Conservation (phyloP, 2,888 invertebrate genomes). For the Melolontha melolontha region DNA sequence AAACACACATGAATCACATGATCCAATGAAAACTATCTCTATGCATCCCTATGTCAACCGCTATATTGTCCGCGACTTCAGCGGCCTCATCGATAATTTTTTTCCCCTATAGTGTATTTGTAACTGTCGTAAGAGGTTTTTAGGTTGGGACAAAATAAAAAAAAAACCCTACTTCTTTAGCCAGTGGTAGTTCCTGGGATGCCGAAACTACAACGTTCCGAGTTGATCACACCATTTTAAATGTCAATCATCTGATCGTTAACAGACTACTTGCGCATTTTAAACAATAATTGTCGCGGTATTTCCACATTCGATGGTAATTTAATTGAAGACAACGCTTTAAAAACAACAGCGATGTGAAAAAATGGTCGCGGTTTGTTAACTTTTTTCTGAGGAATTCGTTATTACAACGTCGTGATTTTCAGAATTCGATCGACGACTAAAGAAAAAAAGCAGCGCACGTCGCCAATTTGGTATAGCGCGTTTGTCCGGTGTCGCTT, state of each 20-base stretch:
- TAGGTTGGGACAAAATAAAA: too few species aligned
- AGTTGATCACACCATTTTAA: constrained; percentile 12
- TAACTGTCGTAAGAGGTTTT: too few species aligned
- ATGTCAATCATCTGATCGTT: constrained; percentile 17
- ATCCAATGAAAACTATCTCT: too few species aligned
- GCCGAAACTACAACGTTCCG: not conserved
- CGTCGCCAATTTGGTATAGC: not conserved
- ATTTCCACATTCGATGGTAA: constrained; percentile 15
- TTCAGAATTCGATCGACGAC: constrained; percentile 7
- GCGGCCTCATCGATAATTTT: too few species aligned
- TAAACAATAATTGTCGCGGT: constrained; percentile 14
- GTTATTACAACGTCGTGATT: constrained; percentile 9
- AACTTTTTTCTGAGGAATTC: not conserved
- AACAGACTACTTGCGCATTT: constrained; percentile 7
- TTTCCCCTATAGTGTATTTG: too few species aligned
- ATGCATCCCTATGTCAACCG: too few species aligned
- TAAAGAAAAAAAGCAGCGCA: not conserved
- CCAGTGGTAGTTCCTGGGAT: not conserved
- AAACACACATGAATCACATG: too few species aligned
- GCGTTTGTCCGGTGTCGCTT: not conserved
- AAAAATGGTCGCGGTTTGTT: constrained; percentile 1
- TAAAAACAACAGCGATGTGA: constrained; percentile 1
- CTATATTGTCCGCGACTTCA: too few species aligned
- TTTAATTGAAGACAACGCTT: constrained; percentile 8
- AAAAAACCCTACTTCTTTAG: too few species aligned